Conservation (phyloP, 1,140 invertebrate genomes). For the Macrobrachium rosenbergii region DNA sequence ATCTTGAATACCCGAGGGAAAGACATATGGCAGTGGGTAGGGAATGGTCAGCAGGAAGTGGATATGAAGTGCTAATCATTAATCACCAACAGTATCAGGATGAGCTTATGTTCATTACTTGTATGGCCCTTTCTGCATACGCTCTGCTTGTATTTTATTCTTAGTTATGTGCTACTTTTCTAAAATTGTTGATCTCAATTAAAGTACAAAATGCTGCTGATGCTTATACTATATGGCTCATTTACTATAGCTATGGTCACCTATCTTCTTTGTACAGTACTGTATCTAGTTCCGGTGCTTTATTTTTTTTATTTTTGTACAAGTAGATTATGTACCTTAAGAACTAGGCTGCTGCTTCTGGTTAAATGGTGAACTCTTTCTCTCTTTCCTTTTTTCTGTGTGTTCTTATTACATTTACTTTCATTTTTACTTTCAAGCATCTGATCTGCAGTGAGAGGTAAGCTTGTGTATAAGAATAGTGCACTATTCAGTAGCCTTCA, state of each 20-base stretch:
- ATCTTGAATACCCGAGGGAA: background rate
- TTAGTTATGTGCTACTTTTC: slow-evolving; percentile 9
- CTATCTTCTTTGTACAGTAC: slow-evolving; percentile 27
- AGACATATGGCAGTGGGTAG: background rate
- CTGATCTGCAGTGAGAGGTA: slow-evolving; percentile 52
- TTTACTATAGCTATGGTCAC: slow-evolving; percentile 28
- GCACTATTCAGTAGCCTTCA: slow-evolving; percentile 7
- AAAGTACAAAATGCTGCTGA: slow-evolving; percentile 22
- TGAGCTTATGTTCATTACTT: slow-evolving; percentile 36
- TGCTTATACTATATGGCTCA: slow-evolving; percentile 30
- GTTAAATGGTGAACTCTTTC: slow-evolving; percentile 26
- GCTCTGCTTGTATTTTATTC: slow-evolving; percentile 12
- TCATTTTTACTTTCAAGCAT: slow-evolving; percentile 45
- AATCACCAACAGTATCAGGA: slow-evolving; percentile 18
- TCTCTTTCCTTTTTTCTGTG: slow-evolving; percentile 35
- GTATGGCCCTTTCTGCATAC: slow-evolving; percentile 39
- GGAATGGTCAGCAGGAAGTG: no score
- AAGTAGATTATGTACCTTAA: no score
- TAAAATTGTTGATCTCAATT: background rate
- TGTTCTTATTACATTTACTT: slow-evolving; percentile 14
- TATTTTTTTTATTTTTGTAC: background rate
- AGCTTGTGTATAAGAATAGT: slow-evolving; percentile 24
- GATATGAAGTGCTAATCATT: background rate
- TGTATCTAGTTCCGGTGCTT: slow-evolving; percentile 18
- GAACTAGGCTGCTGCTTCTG: slow-evolving; percentile 4